These are phyloP conservation scores for Eudyptes chrysolophus DNA, from an alignment of 2,113 vertebrate genomes.

Conservation along the genomic window DNA sequence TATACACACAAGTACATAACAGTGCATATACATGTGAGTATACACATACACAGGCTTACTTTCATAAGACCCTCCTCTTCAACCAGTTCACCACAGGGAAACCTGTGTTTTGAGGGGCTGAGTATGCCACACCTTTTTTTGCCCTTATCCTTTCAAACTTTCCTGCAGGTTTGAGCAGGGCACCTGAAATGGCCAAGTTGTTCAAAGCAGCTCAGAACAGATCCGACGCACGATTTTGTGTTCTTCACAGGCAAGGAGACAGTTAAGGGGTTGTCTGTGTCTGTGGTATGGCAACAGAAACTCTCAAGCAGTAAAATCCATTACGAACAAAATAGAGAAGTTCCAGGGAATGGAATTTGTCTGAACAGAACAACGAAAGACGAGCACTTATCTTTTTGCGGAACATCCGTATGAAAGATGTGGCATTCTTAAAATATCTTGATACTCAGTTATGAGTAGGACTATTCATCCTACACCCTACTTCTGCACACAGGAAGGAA, in stretches of 20 bases:
- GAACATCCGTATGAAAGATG: background rate
- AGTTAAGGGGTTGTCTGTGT: too few relatives aligned
- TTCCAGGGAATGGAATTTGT: background rate
- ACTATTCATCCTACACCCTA: background rate
- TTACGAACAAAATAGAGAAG: background rate
- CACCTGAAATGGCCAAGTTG: background rate
- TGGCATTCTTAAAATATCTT: background rate
- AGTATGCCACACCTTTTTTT: background rate
- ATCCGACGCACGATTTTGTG: background rate
- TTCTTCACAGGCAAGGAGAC: background rate
- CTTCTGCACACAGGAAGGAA: conserved; percentile 17
- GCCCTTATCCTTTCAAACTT: background rate
- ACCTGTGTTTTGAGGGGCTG: background rate
- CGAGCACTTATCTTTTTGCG: background rate
- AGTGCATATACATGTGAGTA: rapidly evolving
- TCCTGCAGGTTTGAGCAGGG: background rate
- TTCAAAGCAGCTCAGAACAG: background rate
- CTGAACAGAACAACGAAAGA: background rate
- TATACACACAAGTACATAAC: rapidly evolving
- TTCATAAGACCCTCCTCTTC: background rate
- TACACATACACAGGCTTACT: rapidly evolving
- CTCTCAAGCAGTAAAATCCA: background rate
- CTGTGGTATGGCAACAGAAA: rapidly evolving
- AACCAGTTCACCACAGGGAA: background rate
- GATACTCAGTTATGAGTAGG: background rate